Percentiles rank a stretch among this genome's conserved stretches.
These are phyloP conservation scores for Hyposmocoma kahamanoa DNA, from an alignment of 1,140 invertebrate species.

Conservation along the genomic window DNA sequence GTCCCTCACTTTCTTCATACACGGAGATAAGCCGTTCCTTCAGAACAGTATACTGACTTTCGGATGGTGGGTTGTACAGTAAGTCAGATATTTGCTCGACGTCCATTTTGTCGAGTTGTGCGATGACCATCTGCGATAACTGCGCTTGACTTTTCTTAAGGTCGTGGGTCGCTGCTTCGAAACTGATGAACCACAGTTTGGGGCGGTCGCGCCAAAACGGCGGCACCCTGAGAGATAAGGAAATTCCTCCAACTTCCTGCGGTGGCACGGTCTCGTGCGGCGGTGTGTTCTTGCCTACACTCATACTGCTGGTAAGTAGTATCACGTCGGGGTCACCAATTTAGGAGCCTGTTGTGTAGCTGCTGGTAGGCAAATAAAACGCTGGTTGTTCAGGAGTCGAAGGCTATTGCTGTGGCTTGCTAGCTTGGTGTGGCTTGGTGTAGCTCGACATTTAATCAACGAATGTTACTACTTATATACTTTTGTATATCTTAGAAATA, in stretches of 20 bases:
- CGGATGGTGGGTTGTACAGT: background rate
- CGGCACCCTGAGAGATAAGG: background rate
- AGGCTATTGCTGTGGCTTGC: too few species aligned
- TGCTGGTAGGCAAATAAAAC: too few species aligned
- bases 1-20: background rate
- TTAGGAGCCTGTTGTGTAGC: too few species aligned
- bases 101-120: background rate
- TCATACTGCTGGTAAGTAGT: too few species aligned
- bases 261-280: too few species aligned
- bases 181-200: background rate
- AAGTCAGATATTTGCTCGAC: background rate
- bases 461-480: too few species aligned
- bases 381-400: too few species aligned
- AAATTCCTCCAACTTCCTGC: background rate
- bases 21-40: background rate
- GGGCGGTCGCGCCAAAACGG: background rate
- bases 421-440: too few species aligned
- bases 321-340: too few species aligned
- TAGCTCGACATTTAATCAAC: too few species aligned
- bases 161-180: background rate
- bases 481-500: too few species aligned
- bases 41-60: background rate
- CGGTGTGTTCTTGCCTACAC: too few species aligned
- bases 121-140: background rate
- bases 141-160: background rate